A percentile compares a stretch with the other conserved stretches of the same genome.
Evolutionary conservation across 1,140 invertebrate species (phyloP).

Genomic region (Euwallacea similis): DNA sequence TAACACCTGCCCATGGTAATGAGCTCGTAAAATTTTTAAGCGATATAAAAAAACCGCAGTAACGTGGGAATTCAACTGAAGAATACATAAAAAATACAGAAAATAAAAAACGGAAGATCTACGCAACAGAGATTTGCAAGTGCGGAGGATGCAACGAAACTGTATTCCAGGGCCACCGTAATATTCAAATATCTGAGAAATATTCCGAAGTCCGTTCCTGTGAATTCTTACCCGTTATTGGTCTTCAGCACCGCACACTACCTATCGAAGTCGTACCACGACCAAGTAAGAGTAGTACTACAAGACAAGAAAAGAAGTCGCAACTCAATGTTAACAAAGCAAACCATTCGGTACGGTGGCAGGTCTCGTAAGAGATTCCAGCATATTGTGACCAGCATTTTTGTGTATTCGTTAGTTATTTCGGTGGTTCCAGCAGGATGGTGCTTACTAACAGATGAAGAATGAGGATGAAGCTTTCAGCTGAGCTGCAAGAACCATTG

Average conservation of each 20-base stretch:
- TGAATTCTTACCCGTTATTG: conserved; percentile 41
- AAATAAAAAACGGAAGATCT: too few relatives aligned
- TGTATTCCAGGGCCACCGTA: too few relatives aligned
- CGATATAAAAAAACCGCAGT: too few relatives aligned
- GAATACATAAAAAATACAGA: too few relatives aligned
- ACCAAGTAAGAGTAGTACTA: conserved; percentile 21
- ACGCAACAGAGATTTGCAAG: too few relatives aligned
- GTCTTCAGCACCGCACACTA: conserved; percentile 31
- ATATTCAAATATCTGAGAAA: too few relatives aligned
- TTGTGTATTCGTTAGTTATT: conserved; percentile 16
- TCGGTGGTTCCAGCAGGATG: conserved; percentile 10
- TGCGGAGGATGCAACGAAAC: too few relatives aligned
- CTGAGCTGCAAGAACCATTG: conserved; percentile 20
- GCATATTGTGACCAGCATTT: conserved; percentile 8
- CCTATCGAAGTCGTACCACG: conserved; percentile 19
- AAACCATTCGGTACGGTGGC: conserved; percentile 23
- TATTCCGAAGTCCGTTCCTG: conserved; percentile 24
- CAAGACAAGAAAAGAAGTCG: conserved; percentile 28
- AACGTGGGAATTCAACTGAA: too few relatives aligned
- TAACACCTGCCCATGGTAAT: too few relatives aligned
- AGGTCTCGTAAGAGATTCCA: conserved; percentile 16
- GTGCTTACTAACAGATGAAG: conserved; percentile 4
- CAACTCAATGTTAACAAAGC: conserved; percentile 34
- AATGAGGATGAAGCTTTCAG: conserved; percentile 25
- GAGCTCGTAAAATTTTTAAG: too few relatives aligned